A percentile compares a stretch with the other conserved stretches of the same genome.
These are phyloP conservation scores for Fregata magnificens DNA, from an alignment of 2,113 vertebrate genomes.

Conservation along the genomic window DNA sequence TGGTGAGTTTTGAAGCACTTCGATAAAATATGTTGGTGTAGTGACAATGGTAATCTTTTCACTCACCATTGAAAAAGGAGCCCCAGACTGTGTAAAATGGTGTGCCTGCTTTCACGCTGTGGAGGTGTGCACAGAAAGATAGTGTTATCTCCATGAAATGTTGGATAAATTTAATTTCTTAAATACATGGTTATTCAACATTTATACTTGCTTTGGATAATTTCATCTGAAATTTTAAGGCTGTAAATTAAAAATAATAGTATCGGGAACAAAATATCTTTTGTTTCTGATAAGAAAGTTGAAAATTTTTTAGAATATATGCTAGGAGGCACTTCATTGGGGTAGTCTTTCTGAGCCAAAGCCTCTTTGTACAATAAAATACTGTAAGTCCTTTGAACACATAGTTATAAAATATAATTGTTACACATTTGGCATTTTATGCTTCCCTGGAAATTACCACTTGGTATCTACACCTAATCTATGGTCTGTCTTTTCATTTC, in stretches of 20 bases:
- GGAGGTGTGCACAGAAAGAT: neutral
- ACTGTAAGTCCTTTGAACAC: constrained; percentile 60
- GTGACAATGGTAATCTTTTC: neutral
- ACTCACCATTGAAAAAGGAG: neutral
- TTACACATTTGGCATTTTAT: constrained; percentile 74
- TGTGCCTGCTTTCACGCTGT: neutral
- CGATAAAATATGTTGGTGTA: neutral
- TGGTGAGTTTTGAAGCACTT: neutral
- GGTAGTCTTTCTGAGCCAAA: constrained; percentile 2
- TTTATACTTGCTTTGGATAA: neutral
- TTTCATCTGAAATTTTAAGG: neutral
- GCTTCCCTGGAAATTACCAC: constrained; percentile 68
- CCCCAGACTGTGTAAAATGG: neutral
- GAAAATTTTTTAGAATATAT: neutral
- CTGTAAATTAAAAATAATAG: neutral
- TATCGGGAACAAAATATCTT: neutral
- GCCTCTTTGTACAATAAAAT: constrained; percentile 51
- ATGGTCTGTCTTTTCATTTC: constrained; percentile 67
- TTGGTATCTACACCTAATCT: constrained; percentile 69
- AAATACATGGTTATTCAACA: neutral
- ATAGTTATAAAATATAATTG: constrained; percentile 70
- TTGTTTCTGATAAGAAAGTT: neutral
- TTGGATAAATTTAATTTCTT: neutral
- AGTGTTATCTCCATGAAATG: neutral
- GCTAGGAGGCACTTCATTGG: neutral